Base-by-base conservation (phyloP, 2,888 invertebrate species). In the Andrena dorsata region DNA sequence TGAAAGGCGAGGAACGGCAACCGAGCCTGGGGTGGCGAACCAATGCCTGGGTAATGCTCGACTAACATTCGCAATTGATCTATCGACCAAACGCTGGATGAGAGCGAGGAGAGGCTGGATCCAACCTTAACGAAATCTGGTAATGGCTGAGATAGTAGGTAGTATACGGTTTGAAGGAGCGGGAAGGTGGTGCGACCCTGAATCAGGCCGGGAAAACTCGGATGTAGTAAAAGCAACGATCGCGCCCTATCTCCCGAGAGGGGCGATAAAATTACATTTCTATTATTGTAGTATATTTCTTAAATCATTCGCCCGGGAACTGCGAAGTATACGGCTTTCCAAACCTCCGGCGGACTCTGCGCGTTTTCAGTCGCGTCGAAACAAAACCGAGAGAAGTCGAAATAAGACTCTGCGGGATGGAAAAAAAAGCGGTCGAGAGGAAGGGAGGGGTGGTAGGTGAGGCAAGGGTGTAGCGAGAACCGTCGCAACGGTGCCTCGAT, bases 61-160 rank as follows among this genome's bases (percentile, higher is more conserved):
- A 87, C 83, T 90, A 92, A 90, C 90, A 88, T 88, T 88, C 88
- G 88, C 91, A 89, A 91, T 92, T 91, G 92, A 92, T 92, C 91
- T 92, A 92, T 91, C 91, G 91, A 88, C 73, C 84, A 85, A 86
- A 76, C 70, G 80, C 69, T 63, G 76, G 78, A 80, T 68, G 71
- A 68, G 61, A 51, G 23, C 3, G 49, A 53, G 58, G 65, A 70
- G 78, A 76, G 74, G 79, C 61, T 72, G 86, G 85, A 90, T 91
- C 89, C 86, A 85, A 88, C 86, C 88, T 91, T 90, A 91, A 91
- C 91, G 89, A 92, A 92, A 92, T 91, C 92, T 90, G 84, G 90
- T 92, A 92, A 92, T 92, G 91, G 90, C 84, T 79, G 82, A 91
- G 91, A 92, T 92, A 92, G 87, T 84, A 87, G 78, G 86, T 85